A percentile compares a stretch with the other conserved stretches of the same genome.
Conservation (phyloP, 2,113 vertebrate species). For the Gadus chalcogrammus region DNA sequence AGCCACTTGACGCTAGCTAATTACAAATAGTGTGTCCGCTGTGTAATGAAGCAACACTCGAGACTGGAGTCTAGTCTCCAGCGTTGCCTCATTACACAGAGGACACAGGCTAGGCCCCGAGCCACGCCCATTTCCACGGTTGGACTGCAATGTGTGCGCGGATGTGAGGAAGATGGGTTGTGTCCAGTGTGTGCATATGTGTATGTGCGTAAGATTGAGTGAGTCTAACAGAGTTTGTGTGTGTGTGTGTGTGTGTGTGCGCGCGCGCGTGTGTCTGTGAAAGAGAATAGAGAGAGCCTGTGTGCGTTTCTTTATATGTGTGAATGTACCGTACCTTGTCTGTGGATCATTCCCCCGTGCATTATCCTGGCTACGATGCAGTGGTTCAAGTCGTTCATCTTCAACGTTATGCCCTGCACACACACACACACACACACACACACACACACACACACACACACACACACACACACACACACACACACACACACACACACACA, state of each 20-base stretch:
- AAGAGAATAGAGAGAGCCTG: neutral
- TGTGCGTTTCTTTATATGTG: neutral
- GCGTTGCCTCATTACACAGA: neutral
- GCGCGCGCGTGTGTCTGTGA: no score
- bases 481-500: slow-evolving; percentile 21
- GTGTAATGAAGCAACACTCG: no score
- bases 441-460: slow-evolving; percentile 7
- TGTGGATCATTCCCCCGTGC: slow-evolving; percentile 99
- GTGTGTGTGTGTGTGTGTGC: no score
- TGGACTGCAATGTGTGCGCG: no score
- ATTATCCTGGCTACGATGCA: slow-evolving; percentile 98
- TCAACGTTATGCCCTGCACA: slow-evolving; percentile 93
- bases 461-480: slow-evolving; percentile 7
- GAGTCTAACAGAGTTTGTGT: neutral
- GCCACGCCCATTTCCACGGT: no score
- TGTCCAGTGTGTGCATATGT: neutral
- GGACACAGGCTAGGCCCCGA: no score
- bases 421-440: slow-evolving; percentile 12
- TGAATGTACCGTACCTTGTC: slow-evolving; percentile 83
- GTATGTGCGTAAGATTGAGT: neutral
- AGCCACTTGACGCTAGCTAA: no score
- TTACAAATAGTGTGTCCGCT: no score
- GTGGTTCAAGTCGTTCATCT: slow-evolving; percentile 97
- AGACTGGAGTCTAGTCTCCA: neutral
- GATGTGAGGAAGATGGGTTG: no score